Percentiles rank a stretch among this genome's conserved stretches.
Evolutionary conservation across 2,113 vertebrate genomes (phyloP).

Genomic region (Montifringilla adamsi): DNA sequence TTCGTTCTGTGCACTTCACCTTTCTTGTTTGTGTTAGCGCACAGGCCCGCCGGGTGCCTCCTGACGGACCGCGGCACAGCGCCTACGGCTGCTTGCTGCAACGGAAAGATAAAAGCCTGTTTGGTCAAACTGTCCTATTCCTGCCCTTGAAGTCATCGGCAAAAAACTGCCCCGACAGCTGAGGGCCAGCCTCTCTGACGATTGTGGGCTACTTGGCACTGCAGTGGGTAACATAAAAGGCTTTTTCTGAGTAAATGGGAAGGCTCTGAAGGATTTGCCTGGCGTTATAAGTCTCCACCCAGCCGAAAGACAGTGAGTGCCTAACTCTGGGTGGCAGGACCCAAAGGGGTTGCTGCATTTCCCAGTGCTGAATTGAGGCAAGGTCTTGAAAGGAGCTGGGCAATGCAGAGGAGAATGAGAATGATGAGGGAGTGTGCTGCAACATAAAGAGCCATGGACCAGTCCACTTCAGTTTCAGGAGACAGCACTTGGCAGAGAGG

Average conservation of each 20-base stretch:
- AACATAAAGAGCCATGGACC: background rate
- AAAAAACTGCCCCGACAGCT: background rate
- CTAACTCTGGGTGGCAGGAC: background rate
- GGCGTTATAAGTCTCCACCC: background rate
- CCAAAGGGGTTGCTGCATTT: background rate
- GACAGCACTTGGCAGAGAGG: background rate
- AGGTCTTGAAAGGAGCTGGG: background rate
- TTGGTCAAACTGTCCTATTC: background rate
- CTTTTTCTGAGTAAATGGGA: background rate
- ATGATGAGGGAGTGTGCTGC: rapidly evolving
- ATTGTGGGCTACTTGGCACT: background rate
- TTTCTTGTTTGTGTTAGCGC: background rate
- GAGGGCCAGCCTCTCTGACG: rapidly evolving
- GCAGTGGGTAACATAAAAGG: background rate
- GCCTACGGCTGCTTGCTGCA: background rate
- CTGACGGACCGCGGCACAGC: background rate
- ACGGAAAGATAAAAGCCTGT: background rate
- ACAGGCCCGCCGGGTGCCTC: background rate
- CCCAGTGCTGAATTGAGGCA: rapidly evolving
- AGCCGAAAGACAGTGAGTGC: background rate
- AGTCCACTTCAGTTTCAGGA: background rate
- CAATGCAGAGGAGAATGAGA: background rate
- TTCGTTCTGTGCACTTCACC: background rate
- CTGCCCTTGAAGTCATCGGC: background rate
- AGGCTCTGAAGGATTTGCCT: background rate